Base-by-base conservation (phyloP, 1,140 invertebrate genomes). In the Teleopsis dalmanni region DNA sequence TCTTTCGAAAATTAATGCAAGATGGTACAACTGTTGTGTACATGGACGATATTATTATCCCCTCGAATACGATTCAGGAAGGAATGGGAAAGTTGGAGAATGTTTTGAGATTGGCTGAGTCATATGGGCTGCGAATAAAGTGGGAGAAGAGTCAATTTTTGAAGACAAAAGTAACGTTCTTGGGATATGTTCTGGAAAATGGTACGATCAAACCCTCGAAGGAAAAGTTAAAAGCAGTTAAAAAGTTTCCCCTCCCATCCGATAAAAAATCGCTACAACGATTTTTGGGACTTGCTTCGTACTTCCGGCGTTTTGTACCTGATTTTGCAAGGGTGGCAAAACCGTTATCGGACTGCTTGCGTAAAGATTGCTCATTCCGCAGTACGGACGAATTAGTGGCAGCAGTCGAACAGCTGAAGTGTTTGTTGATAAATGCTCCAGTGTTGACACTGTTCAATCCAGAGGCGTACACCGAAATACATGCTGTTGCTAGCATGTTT, bases 241-340 rank as follows among this genome's bases (percentile, higher is more conserved):
- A 46, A 44, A 54, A 61, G 9, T 62, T 65, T 52, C 56, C 57
- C 0, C 13, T 31, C 37, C 64, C 65, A 9, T 55, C 27, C n/a
- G 59, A 57, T 27, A 19, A 43, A 2, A 62, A 62, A 16, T 18
- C 54, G 43, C 45, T 65, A 3, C 57, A 71, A 35, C 47, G 40
- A 19, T 69, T 62, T 42, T 35, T 58, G 10, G 64, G 67, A 14
- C 36, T 72, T 43, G 59, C 57, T 3, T 57, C 57, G 23, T 70
- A 64, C 53, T 68, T 71, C 38, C 19, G 62, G 16, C 57, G 56
- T 56, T 65, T 66, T 48, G 57, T 66, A 11, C 48, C 26, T 11
- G 35, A 46, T 2, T 63, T 55, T 52, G 41, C 53, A 3, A 10
- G 14, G 23, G 55, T n/a, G n/a, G n/a, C n/a, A n/a, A n/a, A n/a